These are phyloP conservation scores for Rhagoletis zephyria DNA, from an alignment of 1,140 invertebrate genomes.

Conservation along the genomic window DNA sequence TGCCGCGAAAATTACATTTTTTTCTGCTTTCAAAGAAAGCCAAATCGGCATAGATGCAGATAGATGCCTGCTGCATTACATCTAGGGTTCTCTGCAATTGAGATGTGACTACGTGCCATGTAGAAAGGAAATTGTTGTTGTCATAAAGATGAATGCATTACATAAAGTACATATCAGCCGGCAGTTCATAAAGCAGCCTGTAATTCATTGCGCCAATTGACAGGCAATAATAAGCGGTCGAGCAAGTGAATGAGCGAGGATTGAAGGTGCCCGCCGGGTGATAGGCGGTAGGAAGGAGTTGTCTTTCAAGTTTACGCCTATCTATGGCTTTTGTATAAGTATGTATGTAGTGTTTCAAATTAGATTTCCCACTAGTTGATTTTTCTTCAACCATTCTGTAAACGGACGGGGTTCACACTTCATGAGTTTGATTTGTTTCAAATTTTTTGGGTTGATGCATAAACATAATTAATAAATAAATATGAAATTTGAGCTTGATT, in stretches of 20 bases:
- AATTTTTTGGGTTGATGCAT: too few relatives aligned
- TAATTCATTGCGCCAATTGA: constrained; percentile 44
- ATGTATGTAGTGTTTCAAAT: too few relatives aligned
- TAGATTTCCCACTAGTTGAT: too few relatives aligned
- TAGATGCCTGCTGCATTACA: neutral
- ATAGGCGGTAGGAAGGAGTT: neutral
- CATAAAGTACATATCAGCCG: constrained; percentile 23
- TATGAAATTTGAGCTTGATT: too few relatives aligned
- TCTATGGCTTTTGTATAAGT: too few relatives aligned
- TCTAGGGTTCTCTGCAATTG: neutral
- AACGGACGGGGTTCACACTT: too few relatives aligned
- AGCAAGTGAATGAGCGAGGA: neutral
- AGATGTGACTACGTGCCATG: neutral
- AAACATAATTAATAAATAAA: too few relatives aligned
- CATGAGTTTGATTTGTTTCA: too few relatives aligned
- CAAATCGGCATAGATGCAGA: neutral
- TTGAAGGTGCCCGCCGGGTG: neutral
- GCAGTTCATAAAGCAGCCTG: neutral
- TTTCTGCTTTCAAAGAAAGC: neutral
- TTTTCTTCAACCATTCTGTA: too few relatives aligned
- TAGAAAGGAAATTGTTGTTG: constrained; percentile 31
- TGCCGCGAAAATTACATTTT: constrained; percentile 45
- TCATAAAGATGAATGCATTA: constrained; percentile 36
- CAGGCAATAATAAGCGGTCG: constrained; percentile 17
- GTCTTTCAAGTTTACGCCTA: neutral